Evolutionary conservation across 2,888 invertebrate genomes (phyloP), one percentile per base, ranked within the genome.

Genomic region (Bombylius discolor): DNA sequence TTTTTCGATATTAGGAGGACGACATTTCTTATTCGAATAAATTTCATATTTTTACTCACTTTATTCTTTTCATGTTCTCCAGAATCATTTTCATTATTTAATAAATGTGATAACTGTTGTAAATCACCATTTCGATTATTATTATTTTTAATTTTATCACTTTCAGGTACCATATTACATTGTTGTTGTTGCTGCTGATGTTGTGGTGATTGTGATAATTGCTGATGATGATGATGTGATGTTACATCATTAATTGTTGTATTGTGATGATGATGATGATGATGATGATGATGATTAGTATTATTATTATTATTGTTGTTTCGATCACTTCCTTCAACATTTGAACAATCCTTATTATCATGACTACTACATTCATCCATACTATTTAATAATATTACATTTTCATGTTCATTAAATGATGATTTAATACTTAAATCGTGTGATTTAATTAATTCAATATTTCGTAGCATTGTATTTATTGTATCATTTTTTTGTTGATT

Each of bases 381-480:
- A 58, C 9, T 36, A 42, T 23, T 31, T 50, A 13, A 31, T 32
- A 13, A 33, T 12, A 12, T 48, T 11, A 32, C 33, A 12, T 8
- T 5, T 9, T 33, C 13, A 34, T 51, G 32, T 13, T 7, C 31
- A 44, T 44, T 32, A 32, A 31, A 31, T 12, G 13, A 51, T 32
- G 42, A 51, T 39, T 52, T 52, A 47, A 5, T 52, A 39, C 6
- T 47, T 11, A 50, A 13, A 32, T 45, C 33, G 12, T 53, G 39
- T 56, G 60, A 58, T 60, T 62, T 64, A 52, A 62, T 61, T 53
- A 63, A 61, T 55, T 64, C 63, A 46, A 64, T 63, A 39, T 59
- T 61, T 52, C 60, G 61, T 4, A 64, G 56, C 44, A 63, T 56
- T 36, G 58, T 59, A 60, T 62, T 64, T 4, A 42, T 11, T 42